Base-by-base conservation (phyloP, 2,888 invertebrate species). In the Pristionchus japonicus region DNA sequence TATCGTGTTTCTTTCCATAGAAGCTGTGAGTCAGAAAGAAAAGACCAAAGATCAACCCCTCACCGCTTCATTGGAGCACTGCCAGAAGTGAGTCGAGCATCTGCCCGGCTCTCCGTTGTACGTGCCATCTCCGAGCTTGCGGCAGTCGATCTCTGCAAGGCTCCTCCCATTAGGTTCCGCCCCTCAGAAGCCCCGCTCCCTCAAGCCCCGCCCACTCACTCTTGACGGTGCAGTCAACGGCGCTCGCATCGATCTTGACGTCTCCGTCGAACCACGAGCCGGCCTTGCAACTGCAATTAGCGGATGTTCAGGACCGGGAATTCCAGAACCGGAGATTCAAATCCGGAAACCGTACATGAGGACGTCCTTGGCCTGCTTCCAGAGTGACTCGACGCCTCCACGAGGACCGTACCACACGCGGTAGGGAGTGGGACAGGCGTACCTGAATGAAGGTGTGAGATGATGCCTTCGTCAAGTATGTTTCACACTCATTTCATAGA, bases 81-180 rank as follows among this genome's bases (percentile, higher is more conserved):
- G 77, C 87, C 87, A 87, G 80, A 80, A 87, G 87, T 77, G 61
- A 15, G 34, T 43, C 20, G 87, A 87, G 61, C 87, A 87, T 49
- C 31, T 11, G 1, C 77, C 77, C 15, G 77, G 43, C 77, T 77
- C 80, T 0, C 87, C 87, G 34, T 87, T 87, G 87, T 87, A 87
- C 40, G 52, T 23, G 7, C 87, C 87, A 87, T 87, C 87, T 20
- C 40, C 52, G 13, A 87, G 87, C n/a, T 61, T 52, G 40, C 52
- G n/a, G n/a, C 87, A 87, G 61, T 87, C 61, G 80, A 87, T 77
- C 80, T 87, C 87, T 87, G 77, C 47, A 57, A 34, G 77, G 34
- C 27, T 64, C 27, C 34, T 31, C 31, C 34, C 37, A 37, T 40
- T 40, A 80, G 11, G 23, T 27, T 82, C 82, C 49, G 47, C 27